Evolutionary conservation across 2,888 invertebrate species (phyloP), one percentile per base, ranked within the genome.

Genomic region (Ernsta delagoae): DNA sequence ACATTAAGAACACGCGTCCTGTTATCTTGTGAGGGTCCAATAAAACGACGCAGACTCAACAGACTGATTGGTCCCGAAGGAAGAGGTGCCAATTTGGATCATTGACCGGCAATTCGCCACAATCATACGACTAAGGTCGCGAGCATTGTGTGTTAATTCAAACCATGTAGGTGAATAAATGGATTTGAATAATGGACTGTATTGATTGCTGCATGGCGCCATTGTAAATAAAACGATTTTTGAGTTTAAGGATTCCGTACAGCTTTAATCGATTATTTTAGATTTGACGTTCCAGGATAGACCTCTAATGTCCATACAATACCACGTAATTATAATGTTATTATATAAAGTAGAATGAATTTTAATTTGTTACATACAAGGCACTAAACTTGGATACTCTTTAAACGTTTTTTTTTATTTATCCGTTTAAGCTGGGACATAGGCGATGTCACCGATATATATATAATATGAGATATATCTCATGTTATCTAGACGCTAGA

Each of bases 1-100:
- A 24, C 24, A 24, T 1, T 3, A 24, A 24, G 24, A 24, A 1
- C 24, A 24, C 24, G 24, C 24, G 24, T 60, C 60, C 45, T 60
- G 65, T 48, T 65, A 34, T 45, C 45, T 16, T 16, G 11, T 6
- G 45, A 59, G 48, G 7, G 48, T 12, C 48, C 59, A 6, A 34
- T 53, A n/a, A 50, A 41, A 53, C 53, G 53, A 70, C 62, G 69
- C 70, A 66, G 69, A 69, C 73, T 71, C 73, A 83, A 88, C 86
- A 84, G 85, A 78, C 86, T 84, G 85, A 88, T 86, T 83, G 78
- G 60, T 70, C 75, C 66, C 73, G 74, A 67, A 71, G 72, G 68
- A 71, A 60, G 72, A 54, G 36, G 56, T 59, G 59, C 59, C 68
- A 70, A 74, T 73, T 71, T 65, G 65, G 60, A 67, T 54, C 60